Base-by-base conservation (phyloP, 2,113 vertebrate species). In the Cercopithecus mona region DNA sequence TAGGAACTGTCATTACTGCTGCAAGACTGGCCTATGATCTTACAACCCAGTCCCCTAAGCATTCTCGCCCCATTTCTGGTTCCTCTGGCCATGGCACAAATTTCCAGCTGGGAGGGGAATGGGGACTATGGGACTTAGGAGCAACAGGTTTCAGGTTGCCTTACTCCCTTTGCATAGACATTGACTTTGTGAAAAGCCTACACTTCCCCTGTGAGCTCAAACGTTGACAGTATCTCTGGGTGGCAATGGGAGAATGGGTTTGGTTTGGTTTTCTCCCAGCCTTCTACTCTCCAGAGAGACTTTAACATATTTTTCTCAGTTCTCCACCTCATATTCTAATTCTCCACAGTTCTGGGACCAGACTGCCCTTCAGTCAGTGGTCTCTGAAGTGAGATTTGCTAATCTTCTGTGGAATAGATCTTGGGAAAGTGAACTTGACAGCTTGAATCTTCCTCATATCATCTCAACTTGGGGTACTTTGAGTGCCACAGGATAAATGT, bases 1-100 rank as follows among this genome's bases (percentile, higher is more conserved):
- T 92, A 18, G 27, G 35, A 86, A 84, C 90, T 97, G 93, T 97
- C 90, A 35, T 96, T 96, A 94, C 8, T 38, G 66, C 55, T 0
- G 0, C 12, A 55, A 59, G 85, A 14, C 59, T 2, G 17, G 88
- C 25, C 87, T 97, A 96, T 88, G 91, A 90, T 93, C 59, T 80
- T 78, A 57, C 2, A 38, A 85, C 76, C 68, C 17, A 13, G 48
- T 50, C 48, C 48, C 48, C 48, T 50, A 50, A 30, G n/a, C 50
- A 72, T 81, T 35, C 78, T 80, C 72, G 13, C 8, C 23, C 20
- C 35, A 43, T 83, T 84, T 80, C 75, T 9, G 32, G 61, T 45
- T 80, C 90, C 59, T 92, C 17, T n/a, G n/a, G n/a, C n/a, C n/a
- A n/a, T 75, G 72, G 64, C 25, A 38, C 66, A 84, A 2, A 68